Base-by-base conservation (phyloP, 1,140 invertebrate species). In the Holcopasites calliopsidis region DNA sequence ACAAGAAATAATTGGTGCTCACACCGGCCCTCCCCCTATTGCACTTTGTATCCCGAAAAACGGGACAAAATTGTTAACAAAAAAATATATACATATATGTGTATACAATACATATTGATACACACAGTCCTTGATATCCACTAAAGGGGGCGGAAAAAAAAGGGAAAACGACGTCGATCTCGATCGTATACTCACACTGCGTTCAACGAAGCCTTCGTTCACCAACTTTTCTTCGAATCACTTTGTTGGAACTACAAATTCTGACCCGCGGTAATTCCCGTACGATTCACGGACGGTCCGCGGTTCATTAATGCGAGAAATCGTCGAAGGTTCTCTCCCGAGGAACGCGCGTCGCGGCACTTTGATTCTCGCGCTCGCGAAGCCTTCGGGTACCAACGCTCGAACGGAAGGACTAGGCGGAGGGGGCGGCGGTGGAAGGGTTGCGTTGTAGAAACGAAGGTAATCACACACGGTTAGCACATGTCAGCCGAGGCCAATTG, bases 391-490 rank as follows among this genome's bases (percentile, higher is more conserved):
- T 21, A 23, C 47, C 18, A 21, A 44, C 6, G 50, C 11, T 23
- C 58, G 65, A 23, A 35, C 18, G 38, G 7, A 35, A 35, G 38
- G 49, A 31, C 18, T 18, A 28, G 40, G 26, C n/a, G n/a, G n/a
- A n/a, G 26, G 58, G 54, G 7, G 35, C 23, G 42, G 68, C 40
- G 26, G 68, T 54, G 54, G 65, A 28, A 40, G 28, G 38, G 68
- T 31, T 21, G 54, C 28, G 70, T 73, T 47, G 42, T 70, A 62
- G 75, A 71, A 74, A 73, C 66, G 62, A 50, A 79, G 83, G 79
- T 87, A 88, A 88, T 86, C 82, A 85, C 83, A 80, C 85, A 83
- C 84, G 83, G 85, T 82, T 88, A 85, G 89, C 86, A 88, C 88
- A 84, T 88, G 87, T 88, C 86, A 84, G 81, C 84, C 74, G 82